A percentile compares a stretch with the other conserved stretches of the same genome.
These are phyloP conservation scores for Agrochola circellaris DNA, from an alignment of 2,888 invertebrate species.

Conservation along the genomic window DNA sequence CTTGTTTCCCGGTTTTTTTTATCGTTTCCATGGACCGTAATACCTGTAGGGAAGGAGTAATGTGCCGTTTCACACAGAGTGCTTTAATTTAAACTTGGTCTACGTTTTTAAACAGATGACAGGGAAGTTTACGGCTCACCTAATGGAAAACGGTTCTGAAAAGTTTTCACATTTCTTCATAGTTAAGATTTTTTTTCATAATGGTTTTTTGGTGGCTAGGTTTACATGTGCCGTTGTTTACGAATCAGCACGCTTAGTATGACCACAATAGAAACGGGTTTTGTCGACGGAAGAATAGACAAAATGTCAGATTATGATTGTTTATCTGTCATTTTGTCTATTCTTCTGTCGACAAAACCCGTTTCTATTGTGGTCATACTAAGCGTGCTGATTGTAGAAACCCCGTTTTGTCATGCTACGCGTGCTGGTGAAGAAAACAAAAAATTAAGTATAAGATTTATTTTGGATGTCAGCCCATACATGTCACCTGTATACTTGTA, in stretches of 20 bases:
- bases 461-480: not conserved
- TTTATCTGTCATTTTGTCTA: too few relatives aligned
- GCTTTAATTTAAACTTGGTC: conserved; percentile 62
- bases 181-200: conserved; percentile 8
- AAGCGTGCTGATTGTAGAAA: too few relatives aligned
- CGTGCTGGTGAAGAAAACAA: not conserved
- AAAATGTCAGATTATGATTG: too few relatives aligned
- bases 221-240: not conserved
- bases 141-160: conserved; percentile 43
- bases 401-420: too few relatives aligned
- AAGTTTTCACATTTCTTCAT: conserved; percentile 41
- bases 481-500: not conserved
- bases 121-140: conserved; percentile 12
- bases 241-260: too few relatives aligned
- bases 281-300: too few relatives aligned
- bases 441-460: not conserved
- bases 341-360: too few relatives aligned
- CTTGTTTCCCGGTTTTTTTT: conserved; percentile 53
- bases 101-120: conserved; percentile 50
- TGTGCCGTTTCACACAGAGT: conserved; percentile 35
- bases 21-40: conserved; percentile 8
- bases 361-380: too few relatives aligned
- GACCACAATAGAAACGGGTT: too few relatives aligned
- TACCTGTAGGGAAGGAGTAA: conserved; percentile 29
- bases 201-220: not conserved